Conservation (phyloP, 37 sponge, comb jelly and placozoan genomes). For the Crambe crambe region DNA sequence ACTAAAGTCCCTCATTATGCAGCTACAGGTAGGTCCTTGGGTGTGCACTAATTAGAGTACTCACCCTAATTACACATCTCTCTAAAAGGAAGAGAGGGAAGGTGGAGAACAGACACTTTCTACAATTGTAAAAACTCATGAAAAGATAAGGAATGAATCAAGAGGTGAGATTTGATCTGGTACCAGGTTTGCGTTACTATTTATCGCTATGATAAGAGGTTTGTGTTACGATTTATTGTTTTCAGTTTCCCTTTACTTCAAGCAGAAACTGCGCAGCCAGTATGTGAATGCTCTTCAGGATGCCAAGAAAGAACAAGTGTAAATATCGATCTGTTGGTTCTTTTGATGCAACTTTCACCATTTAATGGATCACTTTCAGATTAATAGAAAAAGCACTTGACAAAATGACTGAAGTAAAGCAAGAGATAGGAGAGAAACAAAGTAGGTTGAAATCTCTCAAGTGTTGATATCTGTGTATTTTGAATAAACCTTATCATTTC, state of each 20-base stretch:
- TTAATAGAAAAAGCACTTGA: slow-evolving; percentile 55
- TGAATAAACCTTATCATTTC: background rate
- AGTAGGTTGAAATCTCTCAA: slow-evolving; percentile 1
- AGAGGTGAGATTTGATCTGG: slow-evolving; percentile 32
- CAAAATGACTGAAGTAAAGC: slow-evolving; percentile 63
- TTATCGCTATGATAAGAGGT: background rate
- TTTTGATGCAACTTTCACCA: background rate
- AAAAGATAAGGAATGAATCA: slow-evolving; percentile 50
- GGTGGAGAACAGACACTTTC: slow-evolving; percentile 52
- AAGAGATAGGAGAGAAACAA: slow-evolving; percentile 70
- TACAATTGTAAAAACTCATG: slow-evolving; percentile 58
- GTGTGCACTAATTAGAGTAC: slow-evolving; percentile 19
- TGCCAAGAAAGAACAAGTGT: slow-evolving; percentile 76
- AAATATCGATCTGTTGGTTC: slow-evolving; percentile 3
- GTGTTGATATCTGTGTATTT: background rate
- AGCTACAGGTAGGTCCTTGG: slow-evolving; percentile 43
- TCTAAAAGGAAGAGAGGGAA: slow-evolving; percentile 54
- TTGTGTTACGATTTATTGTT: background rate
- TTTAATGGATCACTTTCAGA: slow-evolving; percentile 4
- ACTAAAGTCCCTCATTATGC: slow-evolving; percentile 44
- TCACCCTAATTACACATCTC: background rate
- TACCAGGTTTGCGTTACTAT: background rate
- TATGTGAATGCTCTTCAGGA: slow-evolving; percentile 68
- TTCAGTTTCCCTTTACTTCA: slow-evolving; percentile 64
- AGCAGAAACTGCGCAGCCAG: slow-evolving; percentile 54